Base-by-base conservation (phyloP, 2,888 invertebrate genomes). In the Cosmia trapezina region DNA sequence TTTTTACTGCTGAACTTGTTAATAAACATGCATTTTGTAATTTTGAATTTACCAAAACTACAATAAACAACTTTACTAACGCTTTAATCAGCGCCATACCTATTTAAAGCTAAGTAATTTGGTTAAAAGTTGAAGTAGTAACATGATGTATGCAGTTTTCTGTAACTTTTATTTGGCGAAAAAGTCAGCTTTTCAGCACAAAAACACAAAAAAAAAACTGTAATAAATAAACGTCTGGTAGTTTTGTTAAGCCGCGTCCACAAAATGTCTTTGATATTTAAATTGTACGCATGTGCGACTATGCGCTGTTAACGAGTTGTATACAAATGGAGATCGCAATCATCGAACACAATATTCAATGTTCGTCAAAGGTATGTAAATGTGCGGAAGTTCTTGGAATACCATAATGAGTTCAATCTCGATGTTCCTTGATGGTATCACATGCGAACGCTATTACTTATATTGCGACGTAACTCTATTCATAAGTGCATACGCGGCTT, bases 281-380 rank as follows among this genome's bases (percentile, higher is more conserved):
- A 37, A n/a, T 17, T 41, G n/a, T 28, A 28, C 9, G 17, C 41
- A 28, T 28, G n/a, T 71, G 19, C 14, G 22, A 19, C 17, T 68
- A 4, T 56, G n/a, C 12, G 8, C 45, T 59, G 53, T n/a, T n/a
- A 72, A 49, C 59, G 19, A 49, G n/a, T 49, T 59, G 59, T 74
- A 56, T 49, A 54, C 41, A 75, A 75, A 75, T 6, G 17, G 22
- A n/a, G n/a, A 74, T 49, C 33, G 19, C 41, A 19, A 49, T 66
- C 22, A 49, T 59, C 28, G 37, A 59, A 51, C 37, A 51, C 43
- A 43, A 45, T 45, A 45, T 28, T 51, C 37, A 51, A 57, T 45
- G 28, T 59, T 51, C 22, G 19, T 73, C 74, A 76, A 59, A 59
- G 37, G 37, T 69, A 74, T 59, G 51, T 37, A 69, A 51, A 76